phyloP scores from a whole-genome alignment of 1,140 invertebrate species.

The Drosophila rhopaloa region DNA sequence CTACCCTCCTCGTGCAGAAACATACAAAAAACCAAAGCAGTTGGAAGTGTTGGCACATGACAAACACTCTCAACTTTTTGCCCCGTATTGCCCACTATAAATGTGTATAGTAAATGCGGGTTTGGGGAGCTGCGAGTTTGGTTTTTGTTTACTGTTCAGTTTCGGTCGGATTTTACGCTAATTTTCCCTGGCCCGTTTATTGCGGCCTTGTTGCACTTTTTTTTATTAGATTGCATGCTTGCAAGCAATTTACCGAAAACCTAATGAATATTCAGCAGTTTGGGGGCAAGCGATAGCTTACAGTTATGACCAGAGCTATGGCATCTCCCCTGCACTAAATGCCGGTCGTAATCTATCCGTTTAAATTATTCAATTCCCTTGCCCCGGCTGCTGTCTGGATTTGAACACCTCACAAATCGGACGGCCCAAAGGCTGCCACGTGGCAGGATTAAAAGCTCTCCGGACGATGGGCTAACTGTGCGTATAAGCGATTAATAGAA shows the following conservation, averaged over 20 bases:
- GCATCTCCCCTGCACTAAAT: conserved; percentile 23
- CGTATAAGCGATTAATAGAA: conserved; percentile 45
- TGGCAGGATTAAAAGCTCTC: conserved; percentile 47
- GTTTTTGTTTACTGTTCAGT: conserved; percentile 49
- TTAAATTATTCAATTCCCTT: conserved; percentile 48
- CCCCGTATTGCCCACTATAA: conserved; percentile 6
- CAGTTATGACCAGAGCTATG: conserved; percentile 17
- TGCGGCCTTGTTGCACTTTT: conserved; percentile 40
- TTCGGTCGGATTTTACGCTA: conserved; percentile 45
- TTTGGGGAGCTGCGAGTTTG: conserved; percentile 17
- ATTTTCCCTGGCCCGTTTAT: conserved; percentile 39
- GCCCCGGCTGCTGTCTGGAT: conserved; percentile 27
- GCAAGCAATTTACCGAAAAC: conserved; percentile 37
- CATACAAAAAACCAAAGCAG: conserved; percentile 63
- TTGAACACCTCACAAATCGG: conserved; percentile 29
- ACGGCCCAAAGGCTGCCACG: conserved; percentile 32
- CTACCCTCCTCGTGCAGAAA: conserved; percentile 3
- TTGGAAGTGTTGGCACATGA: conserved; percentile 78
- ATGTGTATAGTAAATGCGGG: conserved; percentile 42
- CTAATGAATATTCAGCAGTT: conserved; percentile 47
- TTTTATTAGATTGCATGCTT: conserved; percentile 35
- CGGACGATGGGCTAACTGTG: conserved; percentile 30
- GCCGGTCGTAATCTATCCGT: conserved; percentile 38
- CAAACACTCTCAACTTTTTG: conserved; percentile 81
- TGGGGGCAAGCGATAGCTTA: conserved; percentile 37